Conservation (phyloP, 2,113 vertebrate genomes). For the Ginglymostoma cirratum region DNA sequence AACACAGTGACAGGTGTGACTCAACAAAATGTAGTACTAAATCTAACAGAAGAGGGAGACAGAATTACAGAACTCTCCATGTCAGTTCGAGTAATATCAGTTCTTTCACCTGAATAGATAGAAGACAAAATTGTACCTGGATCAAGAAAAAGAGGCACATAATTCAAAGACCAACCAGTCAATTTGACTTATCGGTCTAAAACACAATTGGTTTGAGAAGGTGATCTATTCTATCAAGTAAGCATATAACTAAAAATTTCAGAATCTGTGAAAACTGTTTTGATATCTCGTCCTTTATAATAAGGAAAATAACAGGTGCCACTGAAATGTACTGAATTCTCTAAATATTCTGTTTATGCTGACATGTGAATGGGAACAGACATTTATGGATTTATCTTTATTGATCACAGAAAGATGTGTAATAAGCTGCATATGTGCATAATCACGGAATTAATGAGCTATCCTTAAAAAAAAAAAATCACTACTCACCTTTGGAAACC, state of each 20-base stretch:
- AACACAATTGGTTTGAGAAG: neutral
- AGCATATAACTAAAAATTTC: neutral
- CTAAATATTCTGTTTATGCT: neutral
- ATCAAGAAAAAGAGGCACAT: neutral
- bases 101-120: neutral
- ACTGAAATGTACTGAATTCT: neutral
- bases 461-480: constrained; percentile 33
- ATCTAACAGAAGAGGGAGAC: neutral
- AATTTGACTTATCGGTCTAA: neutral
- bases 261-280: neutral
- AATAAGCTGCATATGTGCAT: neutral
- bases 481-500: constrained; percentile 88
- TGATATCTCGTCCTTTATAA: neutral
- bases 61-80: neutral
- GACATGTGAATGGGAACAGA: neutral
- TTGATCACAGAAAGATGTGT: neutral
- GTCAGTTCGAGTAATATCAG: neutral
- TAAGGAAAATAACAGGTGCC: neutral
- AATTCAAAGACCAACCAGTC: neutral
- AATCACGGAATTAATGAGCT: neutral
- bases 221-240: neutral
- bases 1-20: neutral
- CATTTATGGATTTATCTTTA: neutral
- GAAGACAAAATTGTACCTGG: neutral
- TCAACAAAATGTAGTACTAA: neutral